A percentile compares a stretch with the other conserved stretches of the same genome.
Evolutionary conservation across 2,113 vertebrate genomes (phyloP).

Genomic region (Miniopterus natalensis): DNA sequence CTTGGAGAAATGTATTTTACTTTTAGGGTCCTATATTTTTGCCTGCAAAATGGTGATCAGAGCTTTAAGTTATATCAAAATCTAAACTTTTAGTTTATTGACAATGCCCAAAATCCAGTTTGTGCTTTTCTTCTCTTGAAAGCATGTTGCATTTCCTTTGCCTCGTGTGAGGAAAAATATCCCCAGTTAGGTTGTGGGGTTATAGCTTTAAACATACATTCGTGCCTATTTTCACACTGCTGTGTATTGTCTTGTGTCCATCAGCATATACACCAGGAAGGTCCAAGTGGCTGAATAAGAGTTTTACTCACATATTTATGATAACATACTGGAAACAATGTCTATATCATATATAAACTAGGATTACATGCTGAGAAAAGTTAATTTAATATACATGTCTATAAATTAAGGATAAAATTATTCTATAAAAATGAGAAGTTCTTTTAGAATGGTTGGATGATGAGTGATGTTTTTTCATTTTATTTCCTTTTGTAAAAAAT

Average conservation of each 20-base stretch:
- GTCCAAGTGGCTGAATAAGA: neutral
- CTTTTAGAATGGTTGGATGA: neutral
- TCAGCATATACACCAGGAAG: neutral
- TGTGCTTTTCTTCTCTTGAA: neutral
- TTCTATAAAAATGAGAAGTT: neutral
- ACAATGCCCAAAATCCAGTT: neutral
- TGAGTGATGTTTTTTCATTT: neutral
- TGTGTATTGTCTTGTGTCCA: neutral
- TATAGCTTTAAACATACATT: neutral
- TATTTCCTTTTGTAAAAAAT: conserved; percentile 36
- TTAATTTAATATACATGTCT: neutral
- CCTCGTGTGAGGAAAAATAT: neutral
- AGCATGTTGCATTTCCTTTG: neutral
- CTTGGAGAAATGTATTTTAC: neutral
- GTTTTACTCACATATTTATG: neutral
- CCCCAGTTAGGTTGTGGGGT: neutral
- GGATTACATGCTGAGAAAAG: neutral
- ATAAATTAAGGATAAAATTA: neutral
- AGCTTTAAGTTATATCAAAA: conserved; percentile 23
- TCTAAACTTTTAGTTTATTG: neutral
- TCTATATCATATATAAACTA: neutral
- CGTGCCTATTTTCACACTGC: neutral
- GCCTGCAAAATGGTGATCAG: neutral
- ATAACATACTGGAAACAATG: neutral
- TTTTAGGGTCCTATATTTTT: neutral